A percentile compares a stretch with the other conserved stretches of the same genome.
Conservation (phyloP, 1,140 invertebrate genomes). For the Bombus impatiens region DNA sequence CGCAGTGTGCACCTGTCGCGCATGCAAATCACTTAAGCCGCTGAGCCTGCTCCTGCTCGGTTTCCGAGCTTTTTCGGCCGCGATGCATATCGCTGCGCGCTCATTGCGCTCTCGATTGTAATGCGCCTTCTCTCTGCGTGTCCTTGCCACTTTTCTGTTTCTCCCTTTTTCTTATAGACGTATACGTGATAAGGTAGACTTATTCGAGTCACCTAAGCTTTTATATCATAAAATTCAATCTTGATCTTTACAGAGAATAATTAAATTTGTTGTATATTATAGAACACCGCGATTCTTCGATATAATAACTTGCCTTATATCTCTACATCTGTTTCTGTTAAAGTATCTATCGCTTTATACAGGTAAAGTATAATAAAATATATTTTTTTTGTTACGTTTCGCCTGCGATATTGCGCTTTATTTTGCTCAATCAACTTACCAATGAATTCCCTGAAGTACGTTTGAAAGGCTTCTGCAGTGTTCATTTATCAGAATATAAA, state of each 20-base stretch:
- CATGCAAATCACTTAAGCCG: conserved; percentile 74
- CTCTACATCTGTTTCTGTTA: too few relatives aligned
- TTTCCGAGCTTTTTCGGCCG: conserved; percentile 63
- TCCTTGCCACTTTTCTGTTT: not conserved
- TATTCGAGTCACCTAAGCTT: not conserved
- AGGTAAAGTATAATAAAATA: too few relatives aligned
- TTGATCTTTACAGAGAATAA: not conserved
- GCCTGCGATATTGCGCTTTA: too few relatives aligned
- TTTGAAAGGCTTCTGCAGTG: too few relatives aligned
- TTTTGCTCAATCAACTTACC: too few relatives aligned
- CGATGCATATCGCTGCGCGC: conserved; percentile 32
- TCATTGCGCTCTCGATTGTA: not conserved
- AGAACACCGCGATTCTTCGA: not conserved
- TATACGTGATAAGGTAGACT: not conserved
- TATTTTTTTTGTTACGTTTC: too few relatives aligned
- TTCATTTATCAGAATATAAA: too few relatives aligned
- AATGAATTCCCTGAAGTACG: too few relatives aligned
- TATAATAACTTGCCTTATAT: too few relatives aligned
- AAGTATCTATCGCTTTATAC: too few relatives aligned
- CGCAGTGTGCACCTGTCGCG: conserved; percentile 74
- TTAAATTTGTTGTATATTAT: not conserved
- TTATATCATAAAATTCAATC: not conserved
- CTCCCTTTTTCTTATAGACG: too few relatives aligned
- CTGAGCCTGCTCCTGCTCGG: conserved; percentile 54
- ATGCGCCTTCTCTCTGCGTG: not conserved